Conservation (phyloP, 2,888 invertebrate species). For the Nemotelus nigrinus region DNA sequence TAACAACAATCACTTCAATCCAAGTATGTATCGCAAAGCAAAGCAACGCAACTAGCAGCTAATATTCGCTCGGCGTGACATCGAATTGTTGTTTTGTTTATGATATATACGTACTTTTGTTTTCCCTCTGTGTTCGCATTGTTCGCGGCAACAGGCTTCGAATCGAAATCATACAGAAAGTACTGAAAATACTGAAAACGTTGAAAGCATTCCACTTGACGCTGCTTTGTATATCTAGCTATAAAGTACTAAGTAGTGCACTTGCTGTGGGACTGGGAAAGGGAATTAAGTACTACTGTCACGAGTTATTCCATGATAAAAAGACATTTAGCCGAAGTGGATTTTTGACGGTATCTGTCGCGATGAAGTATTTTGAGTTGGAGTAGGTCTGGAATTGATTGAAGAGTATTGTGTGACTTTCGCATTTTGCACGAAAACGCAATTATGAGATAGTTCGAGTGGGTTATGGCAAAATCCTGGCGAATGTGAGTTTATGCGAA, state of each 20-base stretch:
- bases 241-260: conserved; percentile 2
- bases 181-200: too few relatives aligned
- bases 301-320: conserved; percentile 2
- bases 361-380: too few relatives aligned
- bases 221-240: not conserved
- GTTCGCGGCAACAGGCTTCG: too few relatives aligned
- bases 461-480: too few relatives aligned
- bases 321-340: conserved; percentile 1
- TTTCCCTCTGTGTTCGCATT: not conserved
- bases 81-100: not conserved
- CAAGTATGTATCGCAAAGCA: not conserved
- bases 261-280: not conserved
- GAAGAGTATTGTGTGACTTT: too few relatives aligned
- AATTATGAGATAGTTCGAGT: too few relatives aligned
- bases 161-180: too few relatives aligned
- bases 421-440: too few relatives aligned
- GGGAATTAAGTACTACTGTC: not conserved
- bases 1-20: not conserved
- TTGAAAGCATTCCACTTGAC: not conserved
- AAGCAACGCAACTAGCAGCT: not conserved
- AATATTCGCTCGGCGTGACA: not conserved
- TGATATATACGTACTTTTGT: not conserved
- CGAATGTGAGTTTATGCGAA: too few relatives aligned
- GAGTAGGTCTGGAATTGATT: too few relatives aligned
- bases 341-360: not conserved